Evolutionary conservation across 2,113 vertebrate species (phyloP).

Genomic region (Mustela nigripes): DNA sequence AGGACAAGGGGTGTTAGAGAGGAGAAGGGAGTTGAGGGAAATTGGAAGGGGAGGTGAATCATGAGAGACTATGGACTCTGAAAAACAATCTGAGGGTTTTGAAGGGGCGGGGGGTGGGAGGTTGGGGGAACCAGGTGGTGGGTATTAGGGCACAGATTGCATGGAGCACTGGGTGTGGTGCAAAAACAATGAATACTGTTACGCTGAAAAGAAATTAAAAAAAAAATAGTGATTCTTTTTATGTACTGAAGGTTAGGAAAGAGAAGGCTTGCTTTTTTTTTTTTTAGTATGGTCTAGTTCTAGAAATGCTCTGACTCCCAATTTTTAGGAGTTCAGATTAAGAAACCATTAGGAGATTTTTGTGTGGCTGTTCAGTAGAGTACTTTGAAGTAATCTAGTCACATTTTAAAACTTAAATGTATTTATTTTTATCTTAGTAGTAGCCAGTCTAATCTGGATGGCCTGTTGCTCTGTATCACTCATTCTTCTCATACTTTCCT

Average conservation of each 20-base stretch:
- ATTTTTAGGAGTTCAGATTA: constrained; percentile 57
- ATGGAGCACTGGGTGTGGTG: too few species aligned
- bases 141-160: too few species aligned
- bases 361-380: constrained; percentile 30
- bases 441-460: constrained; percentile 61
- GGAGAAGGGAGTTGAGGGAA: too few species aligned
- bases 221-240: constrained; percentile 14
- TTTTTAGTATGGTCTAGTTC: constrained; percentile 4
- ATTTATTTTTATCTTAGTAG: constrained; percentile 79
- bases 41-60: too few species aligned
- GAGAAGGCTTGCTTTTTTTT: not conserved
- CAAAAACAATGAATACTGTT: too few species aligned
- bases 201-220: too few species aligned
- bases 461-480: constrained; percentile 55
- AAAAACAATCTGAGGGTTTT: too few species aligned
- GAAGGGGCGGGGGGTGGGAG: too few species aligned
- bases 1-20: too few species aligned
- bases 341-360: constrained; percentile 58
- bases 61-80: too few species aligned
- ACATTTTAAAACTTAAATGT: constrained; percentile 77
- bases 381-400: constrained; percentile 66
- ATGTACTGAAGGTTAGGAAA: constrained; percentile 19
- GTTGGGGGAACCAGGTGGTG: too few species aligned
- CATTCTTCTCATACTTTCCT: constrained; percentile 69
- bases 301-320: constrained; percentile 35